phyloP scores from a whole-genome alignment of 2,888 invertebrate species.

The Anaspis maculata region DNA sequence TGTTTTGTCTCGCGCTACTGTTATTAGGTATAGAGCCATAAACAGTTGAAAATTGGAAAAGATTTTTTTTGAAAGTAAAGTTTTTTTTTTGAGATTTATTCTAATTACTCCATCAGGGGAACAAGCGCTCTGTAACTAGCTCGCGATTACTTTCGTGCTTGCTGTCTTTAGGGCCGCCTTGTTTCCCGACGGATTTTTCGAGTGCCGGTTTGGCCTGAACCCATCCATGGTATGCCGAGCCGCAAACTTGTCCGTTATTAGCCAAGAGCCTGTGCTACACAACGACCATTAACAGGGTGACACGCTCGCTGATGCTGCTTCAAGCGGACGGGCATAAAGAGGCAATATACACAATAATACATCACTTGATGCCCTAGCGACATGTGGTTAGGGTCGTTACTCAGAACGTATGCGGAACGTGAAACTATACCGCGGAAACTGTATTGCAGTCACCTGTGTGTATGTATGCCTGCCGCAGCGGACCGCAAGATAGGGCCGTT shows the following conservation, averaged over 20 bases:
- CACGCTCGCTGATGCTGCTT: conserved; percentile 13
- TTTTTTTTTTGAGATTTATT: too few relatives aligned
- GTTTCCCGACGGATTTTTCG: too few relatives aligned
- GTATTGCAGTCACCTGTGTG: conserved; percentile 22
- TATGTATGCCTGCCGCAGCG: conserved; percentile 2
- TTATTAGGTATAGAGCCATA: too few relatives aligned
- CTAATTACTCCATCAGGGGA: too few relatives aligned
- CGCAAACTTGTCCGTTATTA: conserved; percentile 14
- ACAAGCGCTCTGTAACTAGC: too few relatives aligned
- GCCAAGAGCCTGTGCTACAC: conserved; percentile 8
- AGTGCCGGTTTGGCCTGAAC: too few relatives aligned
- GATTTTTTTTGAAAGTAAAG: too few relatives aligned
- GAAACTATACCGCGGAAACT: conserved; percentile 14
- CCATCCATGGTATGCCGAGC: too few relatives aligned
- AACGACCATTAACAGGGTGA: conserved; percentile 14
- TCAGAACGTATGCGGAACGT: conserved; percentile 16
- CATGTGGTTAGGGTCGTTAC: conserved; percentile 18
- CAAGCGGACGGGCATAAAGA: conserved; percentile 16
- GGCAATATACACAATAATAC: conserved; percentile 18
- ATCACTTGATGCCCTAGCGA: conserved; percentile 17
- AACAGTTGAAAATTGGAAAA: too few relatives aligned
- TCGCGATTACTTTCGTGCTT: too few relatives aligned
- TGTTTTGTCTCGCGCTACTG: too few relatives aligned
- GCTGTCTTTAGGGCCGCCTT: too few relatives aligned
- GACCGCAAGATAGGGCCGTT: conserved; percentile 8